A percentile compares a stretch with the other conserved stretches of the same genome.
Conservation (phyloP, 2,797 vertebrate species). For the Oryzias sinensis region DNA sequence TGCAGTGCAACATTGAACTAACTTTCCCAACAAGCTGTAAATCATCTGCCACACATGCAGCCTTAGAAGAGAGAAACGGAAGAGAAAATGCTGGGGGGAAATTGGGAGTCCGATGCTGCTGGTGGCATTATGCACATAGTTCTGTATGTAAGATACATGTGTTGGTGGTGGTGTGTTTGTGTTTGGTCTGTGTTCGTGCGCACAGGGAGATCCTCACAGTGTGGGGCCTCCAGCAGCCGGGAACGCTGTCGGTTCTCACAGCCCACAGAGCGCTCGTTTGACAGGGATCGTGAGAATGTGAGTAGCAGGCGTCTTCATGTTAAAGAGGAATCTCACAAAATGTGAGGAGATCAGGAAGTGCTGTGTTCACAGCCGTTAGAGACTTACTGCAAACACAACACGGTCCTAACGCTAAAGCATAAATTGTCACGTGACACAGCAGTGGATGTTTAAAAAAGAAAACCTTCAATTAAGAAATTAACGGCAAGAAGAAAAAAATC, state of each 20-base stretch:
- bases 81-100: too few species aligned
- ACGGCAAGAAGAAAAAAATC: too few species aligned
- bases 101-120: background rate
- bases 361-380: conserved; percentile 6
- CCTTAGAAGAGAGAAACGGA: too few species aligned
- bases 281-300: conserved; percentile 64
- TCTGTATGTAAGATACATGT: conserved; percentile 22
- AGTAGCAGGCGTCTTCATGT: conserved; percentile 36
- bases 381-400: background rate
- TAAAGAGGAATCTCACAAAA: conserved; percentile 27
- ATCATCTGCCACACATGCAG: too few species aligned
- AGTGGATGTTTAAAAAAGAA: background rate
- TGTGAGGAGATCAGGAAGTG: conserved; percentile 20
- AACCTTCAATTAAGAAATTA: background rate
- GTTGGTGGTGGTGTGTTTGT: conserved; percentile 40
- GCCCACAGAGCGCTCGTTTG: conserved; percentile 40
- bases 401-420: background rate
- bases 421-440: background rate
- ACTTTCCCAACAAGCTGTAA: too few species aligned
- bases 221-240: conserved; percentile 32
- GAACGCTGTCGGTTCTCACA: conserved; percentile 55
- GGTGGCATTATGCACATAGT: background rate
- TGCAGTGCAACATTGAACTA: too few species aligned
- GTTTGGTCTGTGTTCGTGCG: conserved; percentile 24
- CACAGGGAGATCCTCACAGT: conserved; percentile 19